phyloP scores from a whole-genome alignment of 2,888 invertebrate species.

The Oegoconia quadripuncta region DNA sequence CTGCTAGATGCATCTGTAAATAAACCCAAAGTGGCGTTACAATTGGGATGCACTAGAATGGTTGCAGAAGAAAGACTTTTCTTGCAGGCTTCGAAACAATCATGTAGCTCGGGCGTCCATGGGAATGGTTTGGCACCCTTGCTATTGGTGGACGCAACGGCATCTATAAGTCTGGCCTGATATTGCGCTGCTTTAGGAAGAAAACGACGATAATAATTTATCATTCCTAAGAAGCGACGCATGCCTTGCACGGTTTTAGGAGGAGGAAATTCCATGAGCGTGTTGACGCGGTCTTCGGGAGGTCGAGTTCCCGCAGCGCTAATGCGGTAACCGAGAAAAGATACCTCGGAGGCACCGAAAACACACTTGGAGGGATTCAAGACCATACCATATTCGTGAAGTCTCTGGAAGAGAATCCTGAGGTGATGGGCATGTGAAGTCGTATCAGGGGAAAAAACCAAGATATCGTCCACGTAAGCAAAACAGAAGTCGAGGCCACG shows the following conservation, averaged over 20 bases:
- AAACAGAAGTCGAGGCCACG: constrained; percentile 9
- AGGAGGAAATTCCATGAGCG: too few relatives aligned
- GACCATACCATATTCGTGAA: constrained; percentile 6
- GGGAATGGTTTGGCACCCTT: constrained; percentile 7
- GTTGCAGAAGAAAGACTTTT: background rate
- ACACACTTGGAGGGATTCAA: constrained; percentile 6
- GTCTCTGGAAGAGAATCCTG: constrained; percentile 1
- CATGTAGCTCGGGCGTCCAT: constrained; percentile 5
- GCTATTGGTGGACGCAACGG: background rate
- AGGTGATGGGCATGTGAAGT: constrained; percentile 27
- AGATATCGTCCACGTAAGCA: constrained; percentile 7
- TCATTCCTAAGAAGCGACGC: constrained; percentile 17
- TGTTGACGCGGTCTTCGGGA: too few relatives aligned
- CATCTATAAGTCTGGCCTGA: constrained; percentile 10
- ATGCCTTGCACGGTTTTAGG: constrained; percentile 27
- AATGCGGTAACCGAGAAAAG: background rate
- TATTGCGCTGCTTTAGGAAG: constrained; percentile 13
- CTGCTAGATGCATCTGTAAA: constrained; percentile 15
- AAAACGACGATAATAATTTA: constrained; percentile 15
- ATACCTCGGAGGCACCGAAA: constrained; percentile 4
- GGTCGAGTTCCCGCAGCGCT: too few relatives aligned
- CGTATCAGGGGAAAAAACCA: constrained; percentile 1
- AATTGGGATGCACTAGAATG: constrained; percentile 4
- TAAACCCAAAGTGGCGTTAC: constrained; percentile 1
- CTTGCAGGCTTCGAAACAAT: constrained; percentile 3